phyloP scores from a whole-genome alignment of 2,113 vertebrate species.

The Morone chrysops region DNA sequence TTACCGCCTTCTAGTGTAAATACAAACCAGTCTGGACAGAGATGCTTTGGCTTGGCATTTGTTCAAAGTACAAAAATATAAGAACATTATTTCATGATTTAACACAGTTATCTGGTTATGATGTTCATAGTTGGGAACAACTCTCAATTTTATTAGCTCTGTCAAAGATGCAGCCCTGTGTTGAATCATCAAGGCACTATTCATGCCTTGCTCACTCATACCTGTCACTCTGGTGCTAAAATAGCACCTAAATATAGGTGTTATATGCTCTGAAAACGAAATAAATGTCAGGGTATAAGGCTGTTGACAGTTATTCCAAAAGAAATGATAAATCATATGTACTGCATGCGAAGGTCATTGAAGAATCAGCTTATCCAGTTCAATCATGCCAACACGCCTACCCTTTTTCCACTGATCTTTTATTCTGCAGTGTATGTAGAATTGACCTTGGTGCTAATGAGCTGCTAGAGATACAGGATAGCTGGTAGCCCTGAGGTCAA shows the following conservation, averaged over 20 bases:
- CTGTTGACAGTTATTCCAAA: not conserved
- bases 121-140: not conserved
- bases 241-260: too few species aligned
- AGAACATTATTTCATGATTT: not conserved
- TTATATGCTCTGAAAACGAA: too few species aligned
- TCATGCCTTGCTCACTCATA: not conserved
- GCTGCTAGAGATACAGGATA: slow-evolving; percentile 28
- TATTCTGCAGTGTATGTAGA: slow-evolving; percentile 14
- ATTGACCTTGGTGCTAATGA: slow-evolving; percentile 60
- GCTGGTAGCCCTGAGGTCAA: slow-evolving; percentile 19
- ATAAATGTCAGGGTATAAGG: not conserved
- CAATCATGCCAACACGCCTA: not conserved
- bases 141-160: not conserved
- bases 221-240: not conserved
- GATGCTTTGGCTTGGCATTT: not conserved
- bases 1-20: slow-evolving; percentile 28
- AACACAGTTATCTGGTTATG: not conserved
- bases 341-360: not conserved
- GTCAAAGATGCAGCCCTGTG: not conserved
- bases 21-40: slow-evolving; percentile 27
- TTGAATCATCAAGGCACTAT: not conserved
- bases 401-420: not conserved
- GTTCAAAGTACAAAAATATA: not conserved
- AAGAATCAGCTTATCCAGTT: slow-evolving; percentile 10
- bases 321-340: not conserved